Conservation (phyloP, 1,140 invertebrate genomes). For the Bombyx mori region ASM3026992v2 NC_085130.1:11344001-11344500, state of each 20-base stretch:
- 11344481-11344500: constrained; percentile 20
- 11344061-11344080: constrained; percentile 29
- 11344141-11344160: constrained; percentile 55
- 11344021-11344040: constrained; percentile 32
- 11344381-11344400: constrained; percentile 42
- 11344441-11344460: constrained; percentile 11
- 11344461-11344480: constrained; percentile 29
- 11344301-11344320: constrained; percentile 25
- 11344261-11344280: constrained; percentile 30
- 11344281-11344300: constrained; percentile 32
- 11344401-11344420: constrained; percentile 37
- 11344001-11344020: constrained; percentile 25
- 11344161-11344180: constrained; percentile 63
- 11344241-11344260: constrained; percentile 26
- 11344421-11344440: constrained; percentile 35
- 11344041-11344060: constrained; percentile 31
- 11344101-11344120: constrained; percentile 55
- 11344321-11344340: constrained; percentile 27
- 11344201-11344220: constrained; percentile 28
- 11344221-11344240: constrained; percentile 25
- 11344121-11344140: constrained; percentile 46
- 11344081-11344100: constrained; percentile 26
- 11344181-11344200: constrained; percentile 46
- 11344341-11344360: constrained; percentile 25
- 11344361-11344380: constrained; percentile 25